phyloP scores from a whole-genome alignment of 2,113 vertebrate genomes.

The Gallinago paraguaiae region DNA sequence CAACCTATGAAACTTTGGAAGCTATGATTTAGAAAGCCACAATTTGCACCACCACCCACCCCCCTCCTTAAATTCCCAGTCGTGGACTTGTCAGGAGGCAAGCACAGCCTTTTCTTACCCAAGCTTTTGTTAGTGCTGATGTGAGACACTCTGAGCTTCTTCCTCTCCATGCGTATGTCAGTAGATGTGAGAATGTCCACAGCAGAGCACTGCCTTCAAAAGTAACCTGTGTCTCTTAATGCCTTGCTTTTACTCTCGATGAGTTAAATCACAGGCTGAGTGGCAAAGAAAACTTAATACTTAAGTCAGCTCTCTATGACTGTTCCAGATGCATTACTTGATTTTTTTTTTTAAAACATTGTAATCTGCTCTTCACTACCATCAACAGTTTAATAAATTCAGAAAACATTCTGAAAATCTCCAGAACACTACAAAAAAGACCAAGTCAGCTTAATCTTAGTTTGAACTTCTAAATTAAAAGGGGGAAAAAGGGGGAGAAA shows the following conservation, averaged over 20 bases:
- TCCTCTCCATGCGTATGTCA: fast-evolving
- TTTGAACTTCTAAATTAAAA: fast-evolving
- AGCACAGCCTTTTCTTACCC: not conserved
- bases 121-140: not conserved
- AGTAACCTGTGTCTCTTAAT: not conserved
- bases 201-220: not conserved
- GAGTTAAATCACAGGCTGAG: not conserved
- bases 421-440: not conserved
- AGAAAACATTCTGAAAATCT: not conserved
- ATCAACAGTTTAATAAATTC: not conserved
- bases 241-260: not conserved
- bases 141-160: not conserved
- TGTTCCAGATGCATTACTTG: not conserved
- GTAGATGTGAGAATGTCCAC: not conserved
- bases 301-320: not conserved
- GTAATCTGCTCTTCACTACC: not conserved
- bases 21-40: not conserved
- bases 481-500: too few species aligned
- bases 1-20: not conserved
- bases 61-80: not conserved
- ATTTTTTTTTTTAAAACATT: not conserved
- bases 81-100: not conserved
- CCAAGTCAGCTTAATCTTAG: not conserved
- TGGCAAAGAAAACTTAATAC: not conserved
- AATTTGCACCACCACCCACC: not conserved